Conservation (phyloP, 2,888 invertebrate genomes). For the Amphipyra berbera region DNA sequence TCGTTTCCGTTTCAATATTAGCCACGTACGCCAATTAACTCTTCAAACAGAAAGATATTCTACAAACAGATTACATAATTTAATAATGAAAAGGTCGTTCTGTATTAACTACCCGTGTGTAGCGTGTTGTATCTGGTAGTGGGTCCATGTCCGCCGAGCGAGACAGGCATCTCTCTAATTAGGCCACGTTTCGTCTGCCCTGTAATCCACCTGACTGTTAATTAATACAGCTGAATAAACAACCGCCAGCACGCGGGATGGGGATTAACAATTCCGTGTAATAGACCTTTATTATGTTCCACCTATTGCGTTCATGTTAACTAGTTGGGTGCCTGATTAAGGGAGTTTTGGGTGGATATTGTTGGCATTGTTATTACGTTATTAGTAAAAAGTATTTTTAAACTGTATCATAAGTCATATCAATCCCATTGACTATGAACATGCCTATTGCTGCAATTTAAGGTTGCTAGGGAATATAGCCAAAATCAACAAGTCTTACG, state of each 20-base stretch:
- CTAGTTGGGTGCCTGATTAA: constrained; percentile 21
- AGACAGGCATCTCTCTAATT: constrained; percentile 70
- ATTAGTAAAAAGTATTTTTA: constrained; percentile 5
- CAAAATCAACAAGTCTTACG: too few relatives aligned
- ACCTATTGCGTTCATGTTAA: constrained; percentile 48
- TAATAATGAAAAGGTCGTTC: constrained; percentile 41
- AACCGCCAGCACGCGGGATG: constrained; percentile 59
- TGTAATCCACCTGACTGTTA: constrained; percentile 74
- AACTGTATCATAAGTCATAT: too few relatives aligned
- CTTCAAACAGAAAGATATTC: constrained; percentile 22
- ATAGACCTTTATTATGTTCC: constrained; percentile 56
- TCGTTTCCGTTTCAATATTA: constrained; percentile 3
- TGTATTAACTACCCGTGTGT: constrained; percentile 21
- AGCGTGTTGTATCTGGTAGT: constrained; percentile 44
- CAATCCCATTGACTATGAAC: too few relatives aligned
- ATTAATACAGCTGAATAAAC: constrained; percentile 73
- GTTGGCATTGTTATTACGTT: constrained; percentile 11
- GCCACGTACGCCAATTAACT: constrained; percentile 19
- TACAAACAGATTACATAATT: constrained; percentile 46
- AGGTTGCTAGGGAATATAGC: too few relatives aligned
- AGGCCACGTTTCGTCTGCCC: constrained; percentile 71
- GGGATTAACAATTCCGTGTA: constrained; percentile 64
- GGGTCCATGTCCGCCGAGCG: constrained; percentile 46
- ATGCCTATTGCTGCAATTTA: too few relatives aligned
- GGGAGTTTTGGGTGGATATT: constrained; percentile 12